phyloP scores from a whole-genome alignment of 35 echinoderm and acorn worm species.

The Acanthaster planci region DNA sequence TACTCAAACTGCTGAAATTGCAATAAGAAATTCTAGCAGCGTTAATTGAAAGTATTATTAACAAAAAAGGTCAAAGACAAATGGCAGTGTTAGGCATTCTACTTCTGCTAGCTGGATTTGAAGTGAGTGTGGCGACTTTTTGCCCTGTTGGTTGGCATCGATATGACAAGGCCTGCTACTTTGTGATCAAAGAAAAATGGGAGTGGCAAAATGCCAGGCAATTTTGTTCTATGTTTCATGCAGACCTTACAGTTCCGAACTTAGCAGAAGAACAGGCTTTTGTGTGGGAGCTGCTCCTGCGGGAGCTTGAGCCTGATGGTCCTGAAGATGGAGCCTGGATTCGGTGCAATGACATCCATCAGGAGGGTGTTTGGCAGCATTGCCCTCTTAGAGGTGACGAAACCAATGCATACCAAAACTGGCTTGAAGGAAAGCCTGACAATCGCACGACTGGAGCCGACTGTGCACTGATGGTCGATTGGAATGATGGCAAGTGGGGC shows the following conservation, averaged over 20 bases:
- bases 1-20: too few species aligned
- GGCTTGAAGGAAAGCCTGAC: not conserved
- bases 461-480: too few species aligned
- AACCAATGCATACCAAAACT: constrained; percentile 12
- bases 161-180: not conserved
- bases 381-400: not conserved
- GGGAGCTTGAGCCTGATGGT: not conserved
- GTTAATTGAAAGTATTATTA: too few species aligned
- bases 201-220: not conserved
- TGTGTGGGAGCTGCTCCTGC: not conserved
- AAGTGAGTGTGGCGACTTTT: not conserved
- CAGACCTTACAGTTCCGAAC: not conserved
- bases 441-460: too few species aligned
- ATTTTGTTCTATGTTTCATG: not conserved
- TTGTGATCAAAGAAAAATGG: not conserved
- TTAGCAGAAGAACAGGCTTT: not conserved
- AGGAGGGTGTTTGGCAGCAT: not conserved
- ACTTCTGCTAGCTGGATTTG: too few species aligned
- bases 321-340: not conserved
- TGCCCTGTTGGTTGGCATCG: not conserved
- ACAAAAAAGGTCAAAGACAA: too few species aligned
- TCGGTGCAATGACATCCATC: not conserved
- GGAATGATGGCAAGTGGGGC: too few species aligned
- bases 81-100: too few species aligned
- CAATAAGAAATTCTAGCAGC: too few species aligned